These are phyloP conservation scores for Plusia festucae DNA, from an alignment of 2,888 invertebrate species.

Conservation along the genomic window DNA sequence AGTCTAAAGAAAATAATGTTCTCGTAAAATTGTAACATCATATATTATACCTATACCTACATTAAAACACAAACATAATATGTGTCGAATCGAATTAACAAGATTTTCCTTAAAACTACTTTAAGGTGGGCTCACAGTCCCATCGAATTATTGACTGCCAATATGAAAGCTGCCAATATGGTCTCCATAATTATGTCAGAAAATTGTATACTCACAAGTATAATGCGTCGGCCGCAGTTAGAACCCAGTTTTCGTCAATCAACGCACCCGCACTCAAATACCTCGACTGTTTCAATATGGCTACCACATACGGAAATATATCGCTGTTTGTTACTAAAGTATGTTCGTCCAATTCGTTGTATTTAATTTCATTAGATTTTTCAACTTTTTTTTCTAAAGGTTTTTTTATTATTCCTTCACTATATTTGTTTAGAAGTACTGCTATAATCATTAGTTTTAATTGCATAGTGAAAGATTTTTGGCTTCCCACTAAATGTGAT, in stretches of 20 bases:
- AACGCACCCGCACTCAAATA: conserved; percentile 79
- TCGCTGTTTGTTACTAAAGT: conserved; percentile 65
- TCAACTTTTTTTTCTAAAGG: background rate
- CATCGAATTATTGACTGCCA: too few species aligned
- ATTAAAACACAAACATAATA: too few species aligned
- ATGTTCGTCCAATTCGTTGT: conserved; percentile 65
- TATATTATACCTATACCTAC: too few species aligned
- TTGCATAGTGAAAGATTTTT: conserved; percentile 15
- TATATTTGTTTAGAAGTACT: conserved; percentile 8
- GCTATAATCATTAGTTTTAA: background rate
- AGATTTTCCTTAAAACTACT: too few species aligned
- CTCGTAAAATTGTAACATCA: too few species aligned
- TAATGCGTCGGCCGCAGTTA: conserved; percentile 78
- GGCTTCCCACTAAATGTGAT: background rate
- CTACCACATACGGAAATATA: conserved; percentile 77
- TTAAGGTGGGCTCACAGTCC: background rate
- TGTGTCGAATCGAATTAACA: too few species aligned
- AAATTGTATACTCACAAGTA: conserved; percentile 70
- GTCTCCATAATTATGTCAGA: background rate
- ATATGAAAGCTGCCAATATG: too few species aligned
- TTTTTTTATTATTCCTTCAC: conserved; percentile 11
- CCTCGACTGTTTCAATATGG: conserved; percentile 71
- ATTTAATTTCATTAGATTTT: conserved; percentile 28
- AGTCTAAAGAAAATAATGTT: too few species aligned
- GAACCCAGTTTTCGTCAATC: conserved; percentile 76